Evolutionary conservation across 2,113 vertebrate species (phyloP), one percentile per base, ranked within the genome.

Genomic region (Sapajus apella): DNA sequence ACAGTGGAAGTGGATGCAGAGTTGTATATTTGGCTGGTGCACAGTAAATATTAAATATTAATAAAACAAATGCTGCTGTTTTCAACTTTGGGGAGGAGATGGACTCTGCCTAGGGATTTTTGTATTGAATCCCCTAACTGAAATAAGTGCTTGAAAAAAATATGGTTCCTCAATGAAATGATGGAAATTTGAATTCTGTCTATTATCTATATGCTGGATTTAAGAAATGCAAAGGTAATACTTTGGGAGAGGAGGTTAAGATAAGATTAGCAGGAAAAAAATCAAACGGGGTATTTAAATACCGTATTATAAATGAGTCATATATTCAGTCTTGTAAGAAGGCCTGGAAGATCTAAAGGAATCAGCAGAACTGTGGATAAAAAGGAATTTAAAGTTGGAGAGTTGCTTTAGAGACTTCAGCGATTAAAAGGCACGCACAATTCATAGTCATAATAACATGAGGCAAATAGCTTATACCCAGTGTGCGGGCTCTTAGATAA

Each of bases 391-490:
- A 88, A 83, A 97, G 90, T 6, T 4, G 25, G 83, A 82, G 56
- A 97, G 87, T 75, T 0, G 0, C 90, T 82, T 91, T 80, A 79
- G 85, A 97, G 96, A 72, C 92, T n/a, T 52, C 25, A 3, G 1
- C 96, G 92, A 96, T 96, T 96, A 96, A 91, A 97, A 88, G 92
- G 87, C 61, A 58, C 82, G 66, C 58, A 58, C 85, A n/a, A 89
- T 96, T 94, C 92, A 87, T 12, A 61, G 86, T 87, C 43, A 12
- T 80, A 96, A 87, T 45, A 92, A 97, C 84, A 21, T 1, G 85
- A 94, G 35, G 94, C 55, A 95, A 95, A 97, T 56, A 68, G 94
- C 87, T 96, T 79, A 56, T 0, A 17, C 64, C 75, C 27, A 32
- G 40, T 66, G 85, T 87, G 80, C 14, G 10, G 52, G 76, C 76